Evolutionary conservation across 2,797 vertebrate species (phyloP), one percentile per base, ranked within the genome.

Genomic region (Hydrophis major): DNA sequence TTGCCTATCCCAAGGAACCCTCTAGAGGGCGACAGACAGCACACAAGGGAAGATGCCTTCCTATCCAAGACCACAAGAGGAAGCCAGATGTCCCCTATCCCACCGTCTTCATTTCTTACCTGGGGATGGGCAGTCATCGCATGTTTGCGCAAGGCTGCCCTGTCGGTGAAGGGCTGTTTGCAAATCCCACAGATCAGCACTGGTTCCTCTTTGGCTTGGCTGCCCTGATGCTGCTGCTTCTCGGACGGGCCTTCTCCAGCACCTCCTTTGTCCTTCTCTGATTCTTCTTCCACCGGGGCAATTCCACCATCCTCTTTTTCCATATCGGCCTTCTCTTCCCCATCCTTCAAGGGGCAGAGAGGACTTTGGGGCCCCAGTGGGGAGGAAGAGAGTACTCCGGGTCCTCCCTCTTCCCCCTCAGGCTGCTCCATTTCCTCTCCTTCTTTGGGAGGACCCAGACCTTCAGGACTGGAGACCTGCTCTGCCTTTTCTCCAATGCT

Each of bases 401-500:
- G 66, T 6, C 50, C 2, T 28, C 91, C 74, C 87, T 94, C 93
- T 93, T 94, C 28, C 32, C 27, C 96, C 55, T 92, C 93, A 59
- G 94, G 94, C 91, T 96, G 95, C 10, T 83, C 94, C 1, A 78
- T 50, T 20, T 96, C 92, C 12, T 96, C 93, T 3, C 95, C 92
- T 2, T 55, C 93, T 66, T 92, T 95, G 5, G 92, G 28, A 25
- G 74, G 59, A 50, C 93, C 78, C 2, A 87, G 28, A 14, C 89
- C 93, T 69, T 97, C 97, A 0, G 97, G 95, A 89, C 97, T 97
- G 1, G 97, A 97, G 4, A 96, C 95, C 56, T 97, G 97, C 94
- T 97, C 97, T 0, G 96, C 95, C 86, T 97, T 97, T 95, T 97
- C 97, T 11, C 96, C 96, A 16, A 96, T 95, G 37, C 97, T 97